phyloP scores from a whole-genome alignment of 2,113 vertebrate species.

The Bothrops jararaca region DNA sequence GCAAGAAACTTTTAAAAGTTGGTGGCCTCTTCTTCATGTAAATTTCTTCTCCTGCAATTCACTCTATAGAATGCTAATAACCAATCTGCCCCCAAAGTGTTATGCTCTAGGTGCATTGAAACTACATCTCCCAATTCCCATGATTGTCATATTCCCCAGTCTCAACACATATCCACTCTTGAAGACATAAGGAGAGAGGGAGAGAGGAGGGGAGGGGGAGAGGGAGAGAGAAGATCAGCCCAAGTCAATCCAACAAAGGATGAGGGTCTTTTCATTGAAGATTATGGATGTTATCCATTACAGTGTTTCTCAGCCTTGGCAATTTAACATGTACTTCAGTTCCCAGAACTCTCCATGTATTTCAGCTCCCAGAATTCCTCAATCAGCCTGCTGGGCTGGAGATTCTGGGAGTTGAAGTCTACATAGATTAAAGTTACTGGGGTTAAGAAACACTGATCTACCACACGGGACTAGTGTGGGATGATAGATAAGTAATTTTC shows the following conservation, averaged over 20 bases:
- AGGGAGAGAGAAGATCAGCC: not conserved
- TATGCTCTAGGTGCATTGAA: not conserved
- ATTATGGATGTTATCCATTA: not conserved
- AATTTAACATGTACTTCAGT: not conserved
- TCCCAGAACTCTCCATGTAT: not conserved
- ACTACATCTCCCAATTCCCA: not conserved
- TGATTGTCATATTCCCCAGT: not conserved
- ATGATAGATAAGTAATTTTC: not conserved
- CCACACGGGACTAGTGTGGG: not conserved
- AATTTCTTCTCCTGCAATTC: not conserved
- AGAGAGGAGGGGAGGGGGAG: fast-evolving
- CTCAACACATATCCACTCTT: not conserved
- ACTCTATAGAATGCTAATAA: not conserved
- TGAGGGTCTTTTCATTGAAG: not conserved
- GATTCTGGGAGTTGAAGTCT: not conserved
- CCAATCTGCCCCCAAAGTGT: not conserved
- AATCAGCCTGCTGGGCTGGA: not conserved
- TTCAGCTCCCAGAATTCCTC: not conserved
- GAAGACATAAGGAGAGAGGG: not conserved
- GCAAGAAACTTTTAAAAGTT: not conserved
- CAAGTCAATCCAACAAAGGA: not conserved
- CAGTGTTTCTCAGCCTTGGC: not conserved
- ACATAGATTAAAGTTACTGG: not conserved
- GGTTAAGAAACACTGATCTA: not conserved
- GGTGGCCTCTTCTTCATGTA: not conserved